These are phyloP conservation scores for Drosophila auraria DNA, from an alignment of 1,140 invertebrate genomes.

Conservation along the genomic window DNA sequence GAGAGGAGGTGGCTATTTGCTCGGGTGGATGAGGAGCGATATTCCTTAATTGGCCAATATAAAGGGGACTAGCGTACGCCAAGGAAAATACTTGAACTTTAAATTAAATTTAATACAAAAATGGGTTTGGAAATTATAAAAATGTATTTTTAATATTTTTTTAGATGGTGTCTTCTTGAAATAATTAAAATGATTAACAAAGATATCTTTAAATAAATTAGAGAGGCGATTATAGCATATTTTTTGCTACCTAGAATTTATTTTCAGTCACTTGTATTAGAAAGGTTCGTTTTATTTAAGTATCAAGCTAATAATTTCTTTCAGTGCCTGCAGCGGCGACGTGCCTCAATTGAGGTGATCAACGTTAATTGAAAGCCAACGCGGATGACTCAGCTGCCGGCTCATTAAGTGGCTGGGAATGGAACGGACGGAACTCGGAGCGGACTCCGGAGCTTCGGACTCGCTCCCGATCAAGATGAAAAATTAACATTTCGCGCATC, in stretches of 20 bases:
- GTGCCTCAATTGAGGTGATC: constrained; percentile 83
- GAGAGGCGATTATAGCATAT: too few relatives aligned
- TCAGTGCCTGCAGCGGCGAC: constrained; percentile 48
- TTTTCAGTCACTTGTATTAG: not conserved
- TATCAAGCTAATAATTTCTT: not conserved
- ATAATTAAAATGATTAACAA: too few relatives aligned
- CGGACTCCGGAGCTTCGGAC: constrained; percentile 9
- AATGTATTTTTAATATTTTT: not conserved
- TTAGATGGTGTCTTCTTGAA: too few relatives aligned
- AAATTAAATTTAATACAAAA: not conserved
- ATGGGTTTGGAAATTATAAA: not conserved
- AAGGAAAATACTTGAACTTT: not conserved
- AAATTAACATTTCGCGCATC: constrained; percentile 82
- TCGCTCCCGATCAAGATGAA: constrained; percentile 67
- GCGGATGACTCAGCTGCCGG: constrained; percentile 67
- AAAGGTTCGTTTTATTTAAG: too few relatives aligned
- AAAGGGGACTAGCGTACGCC: constrained; percentile 34
- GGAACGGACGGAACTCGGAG: constrained; percentile 19
- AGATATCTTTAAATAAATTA: too few relatives aligned
- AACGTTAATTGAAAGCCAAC: constrained; percentile 81
- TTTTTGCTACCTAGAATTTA: not conserved
- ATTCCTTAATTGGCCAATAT: constrained; percentile 67
- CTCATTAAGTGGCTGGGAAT: constrained; percentile 67
- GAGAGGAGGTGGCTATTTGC: constrained; percentile 20
- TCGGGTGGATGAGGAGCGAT: constrained; percentile 24